A percentile compares a stretch with the other conserved stretches of the same genome.
Conservation (phyloP, 92 coral and sea anemone genomes). For the Scolanthus callimorphus region DNA sequence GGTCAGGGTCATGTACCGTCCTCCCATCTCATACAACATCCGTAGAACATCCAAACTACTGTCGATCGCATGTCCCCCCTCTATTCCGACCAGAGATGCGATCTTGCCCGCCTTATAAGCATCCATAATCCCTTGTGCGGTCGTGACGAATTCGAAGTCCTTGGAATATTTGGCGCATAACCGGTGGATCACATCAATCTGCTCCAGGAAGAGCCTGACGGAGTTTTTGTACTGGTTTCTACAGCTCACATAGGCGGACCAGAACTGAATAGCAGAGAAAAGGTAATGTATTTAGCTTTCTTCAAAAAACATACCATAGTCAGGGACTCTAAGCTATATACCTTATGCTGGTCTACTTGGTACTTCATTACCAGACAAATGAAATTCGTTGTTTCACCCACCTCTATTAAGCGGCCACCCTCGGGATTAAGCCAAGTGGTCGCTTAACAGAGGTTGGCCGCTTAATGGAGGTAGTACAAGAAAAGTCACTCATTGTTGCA, state of each 20-base stretch:
- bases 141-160: constrained; percentile 54
- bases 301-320: too few relatives aligned
- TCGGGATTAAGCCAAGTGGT: too few relatives aligned
- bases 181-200: constrained; percentile 72
- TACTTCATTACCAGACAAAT: too few relatives aligned
- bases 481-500: too few relatives aligned
- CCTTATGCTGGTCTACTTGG: too few relatives aligned
- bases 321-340: too few relatives aligned
- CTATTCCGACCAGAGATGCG: constrained; percentile 74
- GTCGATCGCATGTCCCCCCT: constrained; percentile 81
- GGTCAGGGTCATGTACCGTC: constrained; percentile 80
- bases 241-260: constrained; percentile 74
- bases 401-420: too few relatives aligned
- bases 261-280: constrained; percentile 60
- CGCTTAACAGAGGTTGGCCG: too few relatives aligned
- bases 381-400: too few relatives aligned
- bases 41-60: constrained; percentile 73
- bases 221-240: constrained; percentile 74
- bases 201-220: constrained; percentile 69
- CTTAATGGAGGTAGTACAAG: too few relatives aligned
- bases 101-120: constrained; percentile 56
- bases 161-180: constrained; percentile 60
- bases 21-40: constrained; percentile 77
- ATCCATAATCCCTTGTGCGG: constrained; percentile 65
- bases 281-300: too few relatives aligned